phyloP scores from a whole-genome alignment of 2,888 invertebrate genomes.

The Ormyrus thymus region DNA sequence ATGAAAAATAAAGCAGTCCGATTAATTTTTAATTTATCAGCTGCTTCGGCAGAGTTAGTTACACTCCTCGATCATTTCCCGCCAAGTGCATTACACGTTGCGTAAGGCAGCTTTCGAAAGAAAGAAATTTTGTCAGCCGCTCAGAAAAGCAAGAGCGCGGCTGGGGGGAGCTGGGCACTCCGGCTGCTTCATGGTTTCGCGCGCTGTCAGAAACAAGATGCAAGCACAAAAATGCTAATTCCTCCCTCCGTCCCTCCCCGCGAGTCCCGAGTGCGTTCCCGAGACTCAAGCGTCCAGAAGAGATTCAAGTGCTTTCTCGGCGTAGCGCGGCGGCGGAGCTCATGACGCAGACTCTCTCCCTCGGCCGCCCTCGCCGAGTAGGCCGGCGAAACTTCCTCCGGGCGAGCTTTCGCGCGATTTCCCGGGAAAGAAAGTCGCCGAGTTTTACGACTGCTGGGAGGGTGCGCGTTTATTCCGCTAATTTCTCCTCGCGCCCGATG shows the following conservation, averaged over 20 bases:
- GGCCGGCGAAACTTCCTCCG: background rate
- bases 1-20: too few relatives aligned
- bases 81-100: background rate
- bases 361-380: background rate
- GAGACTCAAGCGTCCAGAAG: slow-evolving; percentile 65
- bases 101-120: background rate
- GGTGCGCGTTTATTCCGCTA: slow-evolving; percentile 1
- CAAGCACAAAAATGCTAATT: slow-evolving; percentile 66
- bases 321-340: slow-evolving; percentile 39
- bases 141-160: background rate
- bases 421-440: background rate
- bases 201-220: slow-evolving; percentile 64
- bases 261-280: slow-evolving; percentile 55
- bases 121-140: slow-evolving; percentile 1
- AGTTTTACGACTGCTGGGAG: slow-evolving; percentile 26
- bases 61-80: slow-evolving; percentile 7
- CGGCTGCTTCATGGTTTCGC: slow-evolving; percentile 59
- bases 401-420: slow-evolving; percentile 28
- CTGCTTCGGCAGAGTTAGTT: background rate
- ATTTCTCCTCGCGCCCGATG: slow-evolving; percentile 18
- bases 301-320: slow-evolving; percentile 68
- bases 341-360: background rate
- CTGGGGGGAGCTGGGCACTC: slow-evolving; percentile 32
- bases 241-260: slow-evolving; percentile 48
- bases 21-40: slow-evolving; percentile 13